phyloP scores from a whole-genome alignment of 2,797 vertebrate genomes.

The Lerista edwardsae region DNA sequence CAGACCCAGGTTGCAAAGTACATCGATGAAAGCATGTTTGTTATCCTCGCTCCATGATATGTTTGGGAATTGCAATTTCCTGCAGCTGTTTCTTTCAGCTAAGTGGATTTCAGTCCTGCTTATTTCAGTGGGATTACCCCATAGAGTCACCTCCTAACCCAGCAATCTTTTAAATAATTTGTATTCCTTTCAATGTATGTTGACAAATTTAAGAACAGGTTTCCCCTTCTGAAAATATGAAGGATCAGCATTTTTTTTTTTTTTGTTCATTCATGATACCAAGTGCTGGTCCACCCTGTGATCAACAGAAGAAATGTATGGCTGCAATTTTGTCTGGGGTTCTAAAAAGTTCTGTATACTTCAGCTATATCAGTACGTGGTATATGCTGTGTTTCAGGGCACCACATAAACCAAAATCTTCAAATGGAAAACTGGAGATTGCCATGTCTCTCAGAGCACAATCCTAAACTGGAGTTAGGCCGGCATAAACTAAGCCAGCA shows the following conservation, averaged over 20 bases:
- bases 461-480: no score
- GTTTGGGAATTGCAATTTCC: neutral
- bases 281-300: neutral
- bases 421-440: no score
- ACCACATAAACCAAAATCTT: neutral
- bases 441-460: no score
- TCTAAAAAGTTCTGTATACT: neutral
- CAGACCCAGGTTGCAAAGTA: neutral
- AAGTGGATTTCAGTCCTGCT: neutral
- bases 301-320: constrained; percentile 9
- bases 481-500: no score
- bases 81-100: neutral
- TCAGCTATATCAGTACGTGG: neutral
- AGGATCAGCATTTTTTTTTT: neutral
- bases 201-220: neutral
- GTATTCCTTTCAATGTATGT: neutral
- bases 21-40: neutral
- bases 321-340: neutral
- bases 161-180: neutral
- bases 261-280: neutral
- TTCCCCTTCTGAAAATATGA: neutral
- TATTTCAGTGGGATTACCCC: neutral
- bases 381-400: neutral
- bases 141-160: neutral
- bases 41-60: neutral